Conservation (phyloP, 2,113 vertebrate genomes). For the Martes martes region DNA sequence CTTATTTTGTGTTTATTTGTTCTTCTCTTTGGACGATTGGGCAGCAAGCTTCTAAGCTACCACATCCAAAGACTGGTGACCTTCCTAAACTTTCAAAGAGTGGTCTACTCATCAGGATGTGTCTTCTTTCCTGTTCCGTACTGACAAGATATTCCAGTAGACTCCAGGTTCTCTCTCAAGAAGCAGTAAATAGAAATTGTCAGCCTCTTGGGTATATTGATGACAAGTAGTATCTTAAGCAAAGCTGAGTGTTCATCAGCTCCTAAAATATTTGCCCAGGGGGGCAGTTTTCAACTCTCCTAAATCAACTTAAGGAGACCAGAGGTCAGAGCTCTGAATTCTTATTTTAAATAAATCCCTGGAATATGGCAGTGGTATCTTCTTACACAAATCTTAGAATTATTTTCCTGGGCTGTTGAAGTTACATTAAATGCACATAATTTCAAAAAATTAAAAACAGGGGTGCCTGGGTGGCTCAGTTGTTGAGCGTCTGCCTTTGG, state of each 20-base stretch:
- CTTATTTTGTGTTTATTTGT: neutral
- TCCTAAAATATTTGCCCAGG: slow-evolving; percentile 40
- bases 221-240: slow-evolving; percentile 30
- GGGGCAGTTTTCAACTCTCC: slow-evolving; percentile 22
- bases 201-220: neutral
- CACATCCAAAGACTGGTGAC: neutral
- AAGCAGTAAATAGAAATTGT: slow-evolving; percentile 24
- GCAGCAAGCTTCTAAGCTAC: neutral
- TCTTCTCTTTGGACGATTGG: neutral
- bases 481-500: too few relatives aligned
- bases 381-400: neutral
- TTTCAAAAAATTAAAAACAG: slow-evolving; percentile 7
- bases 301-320: neutral
- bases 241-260: neutral
- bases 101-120: neutral
- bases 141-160: neutral
- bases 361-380: neutral
- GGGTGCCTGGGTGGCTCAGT: too few relatives aligned
- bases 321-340: slow-evolving; percentile 29
- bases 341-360: neutral
- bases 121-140: neutral
- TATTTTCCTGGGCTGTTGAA: neutral
- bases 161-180: neutral
- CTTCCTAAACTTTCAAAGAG: neutral
- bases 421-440: neutral